phyloP scores from a whole-genome alignment of 2,888 invertebrate genomes.

The Acronicta alni region DNA sequence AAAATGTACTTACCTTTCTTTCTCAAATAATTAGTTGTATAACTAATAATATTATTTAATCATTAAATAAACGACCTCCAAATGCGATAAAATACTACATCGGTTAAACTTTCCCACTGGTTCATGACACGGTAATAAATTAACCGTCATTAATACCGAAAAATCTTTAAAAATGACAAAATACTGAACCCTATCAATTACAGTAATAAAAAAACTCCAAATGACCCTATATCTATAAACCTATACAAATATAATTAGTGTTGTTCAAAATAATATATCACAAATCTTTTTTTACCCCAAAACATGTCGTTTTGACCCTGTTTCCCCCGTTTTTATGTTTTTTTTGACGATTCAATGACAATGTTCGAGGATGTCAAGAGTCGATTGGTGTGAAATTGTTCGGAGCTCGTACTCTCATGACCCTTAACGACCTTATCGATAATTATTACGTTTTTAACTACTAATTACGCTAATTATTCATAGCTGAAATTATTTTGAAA shows the following conservation, averaged over 20 bases:
- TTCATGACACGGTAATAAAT: constrained; percentile 67
- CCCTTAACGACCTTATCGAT: constrained; percentile 62
- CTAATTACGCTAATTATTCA: constrained; percentile 47
- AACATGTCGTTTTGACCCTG: constrained; percentile 85
- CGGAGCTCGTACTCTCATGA: constrained; percentile 73
- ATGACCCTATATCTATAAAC: constrained; percentile 72
- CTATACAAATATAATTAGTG: constrained; percentile 88
- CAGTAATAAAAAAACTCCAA: constrained; percentile 64
- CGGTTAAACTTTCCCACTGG: constrained; percentile 69
- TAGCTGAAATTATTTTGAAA: constrained; percentile 15
- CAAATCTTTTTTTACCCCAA: constrained; percentile 79
- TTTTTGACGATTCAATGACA: constrained; percentile 79
- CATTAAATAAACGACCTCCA: background rate
- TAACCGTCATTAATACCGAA: constrained; percentile 58
- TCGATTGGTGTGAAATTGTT: constrained; percentile 79
- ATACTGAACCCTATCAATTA: constrained; percentile 72
- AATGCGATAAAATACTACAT: constrained; percentile 14
- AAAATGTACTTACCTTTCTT: too few species aligned
- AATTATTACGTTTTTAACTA: constrained; percentile 30
- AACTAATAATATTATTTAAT: too few species aligned
- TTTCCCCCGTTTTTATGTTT: constrained; percentile 72
- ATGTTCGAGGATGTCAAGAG: constrained; percentile 82
- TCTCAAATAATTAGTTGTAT: too few species aligned
- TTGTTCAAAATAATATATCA: constrained; percentile 79
- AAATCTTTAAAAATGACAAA: constrained; percentile 68